Evolutionary conservation across 2,113 vertebrate genomes (phyloP).

Genomic region (Triplophysa tibetana): DNA sequence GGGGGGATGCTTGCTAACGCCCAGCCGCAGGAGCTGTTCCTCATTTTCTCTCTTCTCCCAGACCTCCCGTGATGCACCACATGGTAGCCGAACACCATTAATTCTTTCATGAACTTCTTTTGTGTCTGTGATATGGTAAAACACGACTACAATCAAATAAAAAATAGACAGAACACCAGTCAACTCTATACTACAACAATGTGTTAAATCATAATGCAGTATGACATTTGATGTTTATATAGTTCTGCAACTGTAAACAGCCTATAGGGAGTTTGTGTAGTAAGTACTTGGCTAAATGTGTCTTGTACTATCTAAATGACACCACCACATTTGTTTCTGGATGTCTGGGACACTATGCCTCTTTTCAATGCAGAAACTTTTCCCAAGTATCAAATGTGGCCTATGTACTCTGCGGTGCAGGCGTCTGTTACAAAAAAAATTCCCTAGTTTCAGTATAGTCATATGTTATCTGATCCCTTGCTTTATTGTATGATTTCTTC

Average conservation of each 20-base stretch:
- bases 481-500: neutral
- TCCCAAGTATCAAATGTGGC: neutral
- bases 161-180: too few species aligned
- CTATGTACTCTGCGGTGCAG: neutral
- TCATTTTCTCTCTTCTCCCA: slow-evolving; percentile 8
- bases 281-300: too few species aligned
- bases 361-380: too few species aligned
- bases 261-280: too few species aligned
- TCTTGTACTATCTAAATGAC: neutral
- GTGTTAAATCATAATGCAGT: too few species aligned
- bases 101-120: neutral
- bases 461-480: neutral
- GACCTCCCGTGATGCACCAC: slow-evolving; percentile 46
- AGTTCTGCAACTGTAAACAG: too few species aligned
- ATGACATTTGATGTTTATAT: neutral
- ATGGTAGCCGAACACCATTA: slow-evolving; percentile 26
- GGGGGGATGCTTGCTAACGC: slow-evolving; percentile 31
- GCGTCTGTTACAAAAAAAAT: neutral
- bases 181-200: too few species aligned
- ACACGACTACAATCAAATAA: neutral
- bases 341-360: neutral
- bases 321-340: neutral
- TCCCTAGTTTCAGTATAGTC: neutral
- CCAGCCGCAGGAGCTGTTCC: slow-evolving; percentile 17
- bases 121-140: slow-evolving; percentile 28